A percentile compares a stretch with the other conserved stretches of the same genome.
These are phyloP conservation scores for Marmota monax DNA, from an alignment of 2,113 vertebrate species.

Conservation along the genomic window DNA sequence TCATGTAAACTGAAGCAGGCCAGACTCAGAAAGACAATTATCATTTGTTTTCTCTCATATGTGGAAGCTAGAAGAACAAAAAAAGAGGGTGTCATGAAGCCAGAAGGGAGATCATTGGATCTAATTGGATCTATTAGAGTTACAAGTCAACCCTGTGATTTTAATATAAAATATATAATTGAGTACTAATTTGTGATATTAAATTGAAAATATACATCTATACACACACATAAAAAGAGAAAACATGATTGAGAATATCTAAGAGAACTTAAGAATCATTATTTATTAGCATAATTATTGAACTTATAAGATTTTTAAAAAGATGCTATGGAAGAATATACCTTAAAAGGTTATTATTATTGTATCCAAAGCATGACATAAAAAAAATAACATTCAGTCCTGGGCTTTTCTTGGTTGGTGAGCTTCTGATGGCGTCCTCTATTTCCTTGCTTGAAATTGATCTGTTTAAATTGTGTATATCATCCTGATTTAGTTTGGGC, in stretches of 20 bases:
- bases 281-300: constrained; percentile 20
- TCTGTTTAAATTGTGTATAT: too few species aligned
- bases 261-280: constrained; percentile 38
- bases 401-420: too few species aligned
- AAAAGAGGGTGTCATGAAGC: too few species aligned
- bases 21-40: too few species aligned
- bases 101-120: too few species aligned
- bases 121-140: not conserved
- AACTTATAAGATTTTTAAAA: constrained; percentile 10
- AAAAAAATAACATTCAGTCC: not conserved
- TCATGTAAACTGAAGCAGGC: too few species aligned
- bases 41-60: too few species aligned
- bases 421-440: too few species aligned
- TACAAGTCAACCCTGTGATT: not conserved
- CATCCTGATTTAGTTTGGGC: too few species aligned
- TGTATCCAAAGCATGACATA: not conserved
- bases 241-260: not conserved
- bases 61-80: too few species aligned
- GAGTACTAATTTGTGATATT: not conserved
- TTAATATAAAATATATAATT: not conserved
- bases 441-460: too few species aligned
- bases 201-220: not conserved
- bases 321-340: not conserved
- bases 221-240: not conserved
- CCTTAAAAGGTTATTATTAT: not conserved